Percentiles rank a stretch among this genome's conserved stretches.
These are phyloP conservation scores for Diabrotica undecimpunctata DNA, from an alignment of 1,140 invertebrate species.

Conservation along the genomic window DNA sequence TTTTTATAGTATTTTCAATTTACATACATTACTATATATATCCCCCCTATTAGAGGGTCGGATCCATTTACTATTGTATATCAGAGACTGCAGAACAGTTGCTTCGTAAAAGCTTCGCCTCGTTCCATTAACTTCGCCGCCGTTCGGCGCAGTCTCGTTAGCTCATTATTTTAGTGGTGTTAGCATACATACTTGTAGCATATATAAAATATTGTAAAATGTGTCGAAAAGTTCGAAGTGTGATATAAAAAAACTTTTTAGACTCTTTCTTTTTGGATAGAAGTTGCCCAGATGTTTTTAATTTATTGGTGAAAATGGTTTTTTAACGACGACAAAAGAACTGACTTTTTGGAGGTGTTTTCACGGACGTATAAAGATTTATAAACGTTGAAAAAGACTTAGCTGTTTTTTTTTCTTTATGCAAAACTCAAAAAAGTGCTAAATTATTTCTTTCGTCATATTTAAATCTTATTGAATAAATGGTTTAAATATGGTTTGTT, in stretches of 20 bases:
- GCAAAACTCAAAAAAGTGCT: conserved; percentile 19
- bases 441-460: conserved; percentile 28
- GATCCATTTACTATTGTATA: neutral
- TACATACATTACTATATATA: neutral
- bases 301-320: conserved; percentile 1
- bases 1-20: neutral
- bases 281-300: neutral
- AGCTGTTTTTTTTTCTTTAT: conserved; percentile 19
- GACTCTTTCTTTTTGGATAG: neutral
- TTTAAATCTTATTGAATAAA: conserved; percentile 31
- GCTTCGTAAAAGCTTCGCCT: conserved; percentile 1
- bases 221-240: conserved; percentile 8
- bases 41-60: neutral
- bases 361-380: conserved; percentile 1
- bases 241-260: neutral
- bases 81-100: neutral
- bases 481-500: conserved; percentile 26
- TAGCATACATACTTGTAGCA: conserved; percentile 7
- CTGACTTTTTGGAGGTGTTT: conserved; percentile 5
- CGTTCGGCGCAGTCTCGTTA: conserved; percentile 5
- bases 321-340: conserved; percentile 1
- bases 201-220: conserved; percentile 10
- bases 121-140: neutral
- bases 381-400: conserved; percentile 6
- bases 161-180: neutral